A percentile compares a stretch with the other conserved stretches of the same genome.
Conservation (phyloP, 2,888 invertebrate species). For the Rhagophthalmus giganteus region DNA sequence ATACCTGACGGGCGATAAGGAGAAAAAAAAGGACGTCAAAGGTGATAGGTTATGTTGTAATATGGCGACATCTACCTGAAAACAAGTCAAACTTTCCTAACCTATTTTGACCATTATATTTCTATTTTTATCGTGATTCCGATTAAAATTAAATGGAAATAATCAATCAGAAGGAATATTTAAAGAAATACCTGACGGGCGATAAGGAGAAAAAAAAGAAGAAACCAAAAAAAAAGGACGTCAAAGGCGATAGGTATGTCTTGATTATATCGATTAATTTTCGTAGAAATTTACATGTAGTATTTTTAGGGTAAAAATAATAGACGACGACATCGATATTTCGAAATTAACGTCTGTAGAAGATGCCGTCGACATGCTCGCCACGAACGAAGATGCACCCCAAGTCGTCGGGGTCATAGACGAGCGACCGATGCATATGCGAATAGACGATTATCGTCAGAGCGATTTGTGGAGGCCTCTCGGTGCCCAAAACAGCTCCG, state of each 20-base stretch:
- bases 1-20: too few species aligned
- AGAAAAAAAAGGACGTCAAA: too few species aligned
- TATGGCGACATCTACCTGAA: too few species aligned
- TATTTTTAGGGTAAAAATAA: constrained; percentile 71
- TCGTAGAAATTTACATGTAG: not conserved
- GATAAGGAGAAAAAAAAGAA: too few species aligned
- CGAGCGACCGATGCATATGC: constrained; percentile 71
- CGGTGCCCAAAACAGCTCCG: constrained; percentile 53
- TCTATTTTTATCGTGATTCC: too few species aligned
- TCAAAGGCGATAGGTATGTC: constrained; percentile 12
- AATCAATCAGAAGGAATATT: too few species aligned
- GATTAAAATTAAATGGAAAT: too few species aligned
- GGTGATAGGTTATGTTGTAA: too few species aligned
- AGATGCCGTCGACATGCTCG: constrained; percentile 69
- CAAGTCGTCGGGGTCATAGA: constrained; percentile 87
- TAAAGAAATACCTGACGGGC: too few species aligned
- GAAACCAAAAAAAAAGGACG: too few species aligned
- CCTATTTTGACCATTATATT: too few species aligned
- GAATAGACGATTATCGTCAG: constrained; percentile 49
- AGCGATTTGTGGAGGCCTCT: constrained; percentile 49
- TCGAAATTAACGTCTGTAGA: constrained; percentile 64
- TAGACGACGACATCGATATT: constrained; percentile 81
- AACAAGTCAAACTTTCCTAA: too few species aligned
- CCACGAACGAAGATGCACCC: constrained; percentile 85
- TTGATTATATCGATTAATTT: not conserved